Evolutionary conservation across 1,140 invertebrate genomes (phyloP), one percentile per base, ranked within the genome.

Genomic region (Scaptomyza pallida): DNA sequence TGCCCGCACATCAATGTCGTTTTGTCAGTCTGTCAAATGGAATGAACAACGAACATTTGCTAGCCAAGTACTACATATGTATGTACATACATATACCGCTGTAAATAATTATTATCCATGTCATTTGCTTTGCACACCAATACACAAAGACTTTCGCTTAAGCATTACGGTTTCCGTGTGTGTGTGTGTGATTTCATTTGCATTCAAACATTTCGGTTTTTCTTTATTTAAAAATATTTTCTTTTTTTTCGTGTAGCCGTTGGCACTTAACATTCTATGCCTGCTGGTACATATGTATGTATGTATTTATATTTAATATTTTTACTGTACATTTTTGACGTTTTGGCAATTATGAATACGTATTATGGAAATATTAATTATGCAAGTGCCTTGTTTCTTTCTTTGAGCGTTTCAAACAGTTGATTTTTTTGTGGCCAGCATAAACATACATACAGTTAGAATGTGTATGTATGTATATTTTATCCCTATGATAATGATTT

Each of bases 221-320:
- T 23, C 33, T 37, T 30, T 12, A 72, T 75, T 78, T 82, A 45
- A 37, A 76, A 79, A 85, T 79, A 77, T 79, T 41, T 57, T 48
- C 48, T 63, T 79, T 41, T 57, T 48, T 52, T 63, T 72, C 72
- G 59, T 83, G 75, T 83, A 70, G 72, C 72, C 65, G 65, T 73
- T 86, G 82, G 85, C 82, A 86, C 74, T 86, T 88, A 86, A 88
- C 82, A 88, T 86, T 88, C 67, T 72, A 75, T 86, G 77, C 16
- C 76, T 4, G 6, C 26, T 72, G 80, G n/a, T n/a, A n/a, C n/a
- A n/a, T n/a, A n/a, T n/a, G n/a, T n/a, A n/a, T n/a, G n/a, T n/a
- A n/a, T n/a, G n/a, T n/a, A n/a, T n/a, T n/a, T 86, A 77, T 72
- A 75, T 73, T 76, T n/a, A n/a, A 73, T 69, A 83, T 76, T 89